Percentiles rank a stretch among this genome's conserved stretches.
These are phyloP conservation scores for Micrastur ruficollis DNA, from an alignment of 2,797 vertebrate species.

Conservation along the genomic window DNA sequence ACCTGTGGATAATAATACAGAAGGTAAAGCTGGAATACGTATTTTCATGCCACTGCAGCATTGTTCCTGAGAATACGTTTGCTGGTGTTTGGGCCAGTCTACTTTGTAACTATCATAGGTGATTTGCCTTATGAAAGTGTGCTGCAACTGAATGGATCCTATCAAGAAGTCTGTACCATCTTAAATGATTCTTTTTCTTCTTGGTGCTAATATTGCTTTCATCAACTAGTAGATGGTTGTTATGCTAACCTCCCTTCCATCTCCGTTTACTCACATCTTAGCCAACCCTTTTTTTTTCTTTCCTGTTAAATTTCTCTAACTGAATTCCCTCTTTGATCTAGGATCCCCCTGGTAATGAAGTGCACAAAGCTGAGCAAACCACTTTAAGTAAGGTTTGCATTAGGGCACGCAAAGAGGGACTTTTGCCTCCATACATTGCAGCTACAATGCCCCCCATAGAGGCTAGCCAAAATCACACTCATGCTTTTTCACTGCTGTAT, in stretches of 20 bases:
- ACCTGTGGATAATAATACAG: constrained; percentile 34
- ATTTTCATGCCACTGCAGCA: constrained; percentile 19
- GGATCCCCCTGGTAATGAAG: background rate
- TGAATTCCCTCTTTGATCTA: background rate
- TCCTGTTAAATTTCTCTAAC: background rate
- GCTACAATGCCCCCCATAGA: background rate
- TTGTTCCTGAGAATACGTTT: constrained; percentile 2
- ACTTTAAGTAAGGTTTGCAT: background rate
- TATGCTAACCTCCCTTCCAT: background rate
- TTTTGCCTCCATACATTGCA: background rate
- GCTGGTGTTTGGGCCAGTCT: background rate
- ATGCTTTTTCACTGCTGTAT: background rate
- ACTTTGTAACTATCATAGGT: background rate
- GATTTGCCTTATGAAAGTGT: background rate
- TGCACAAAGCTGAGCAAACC: background rate
- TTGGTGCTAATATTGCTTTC: background rate
- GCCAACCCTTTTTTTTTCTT: background rate
- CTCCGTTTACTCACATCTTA: background rate
- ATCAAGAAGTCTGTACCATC: background rate
- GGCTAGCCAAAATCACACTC: background rate
- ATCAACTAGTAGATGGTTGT: background rate
- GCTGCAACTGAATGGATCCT: background rate
- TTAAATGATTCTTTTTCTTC: background rate
- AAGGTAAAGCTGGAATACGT: constrained; percentile 20
- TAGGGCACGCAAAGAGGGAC: background rate